Conservation (phyloP, 2,888 invertebrate genomes). For the Tholera decimalis region DNA sequence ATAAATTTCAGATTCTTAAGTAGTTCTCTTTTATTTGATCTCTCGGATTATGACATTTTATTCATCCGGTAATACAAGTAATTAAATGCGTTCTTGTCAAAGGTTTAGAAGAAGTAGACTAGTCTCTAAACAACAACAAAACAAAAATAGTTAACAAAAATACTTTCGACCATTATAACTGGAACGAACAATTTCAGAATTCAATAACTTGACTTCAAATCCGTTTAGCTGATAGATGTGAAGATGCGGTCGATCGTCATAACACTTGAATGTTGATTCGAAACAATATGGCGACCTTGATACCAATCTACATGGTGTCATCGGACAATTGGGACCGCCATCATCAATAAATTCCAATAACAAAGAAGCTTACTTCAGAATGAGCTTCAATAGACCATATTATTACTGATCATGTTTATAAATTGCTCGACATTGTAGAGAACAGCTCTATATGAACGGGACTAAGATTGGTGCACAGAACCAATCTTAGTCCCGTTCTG, state of each 20-base stretch:
- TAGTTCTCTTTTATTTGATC: background rate
- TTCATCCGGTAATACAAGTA: constrained; percentile 2
- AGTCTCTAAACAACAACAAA: constrained; percentile 3
- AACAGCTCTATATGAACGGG: constrained; percentile 41
- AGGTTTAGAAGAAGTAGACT: background rate
- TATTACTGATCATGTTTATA: constrained; percentile 41
- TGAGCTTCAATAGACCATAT: constrained; percentile 41
- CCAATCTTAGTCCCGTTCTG: no score
- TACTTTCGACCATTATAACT: constrained; percentile 37
- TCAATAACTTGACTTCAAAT: constrained; percentile 61
- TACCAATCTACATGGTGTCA: constrained; percentile 70
- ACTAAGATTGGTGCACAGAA: constrained; percentile 33
- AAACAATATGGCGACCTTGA: constrained; percentile 78
- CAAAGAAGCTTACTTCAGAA: constrained; percentile 52
- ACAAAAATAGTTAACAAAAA: constrained; percentile 15
- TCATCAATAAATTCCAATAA: constrained; percentile 65
- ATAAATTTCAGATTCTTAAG: background rate
- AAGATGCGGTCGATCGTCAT: constrained; percentile 53
- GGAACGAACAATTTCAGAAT: constrained; percentile 44
- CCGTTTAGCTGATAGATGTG: constrained; percentile 53
- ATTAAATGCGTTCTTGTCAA: background rate
- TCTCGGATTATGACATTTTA: constrained; percentile 6
- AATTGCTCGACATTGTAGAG: constrained; percentile 38
- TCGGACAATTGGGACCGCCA: constrained; percentile 64
- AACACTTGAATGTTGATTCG: constrained; percentile 59